A percentile compares a stretch with the other conserved stretches of the same genome.
Conservation (phyloP, 2,888 invertebrate species). For the Pherbina coryleti region DNA sequence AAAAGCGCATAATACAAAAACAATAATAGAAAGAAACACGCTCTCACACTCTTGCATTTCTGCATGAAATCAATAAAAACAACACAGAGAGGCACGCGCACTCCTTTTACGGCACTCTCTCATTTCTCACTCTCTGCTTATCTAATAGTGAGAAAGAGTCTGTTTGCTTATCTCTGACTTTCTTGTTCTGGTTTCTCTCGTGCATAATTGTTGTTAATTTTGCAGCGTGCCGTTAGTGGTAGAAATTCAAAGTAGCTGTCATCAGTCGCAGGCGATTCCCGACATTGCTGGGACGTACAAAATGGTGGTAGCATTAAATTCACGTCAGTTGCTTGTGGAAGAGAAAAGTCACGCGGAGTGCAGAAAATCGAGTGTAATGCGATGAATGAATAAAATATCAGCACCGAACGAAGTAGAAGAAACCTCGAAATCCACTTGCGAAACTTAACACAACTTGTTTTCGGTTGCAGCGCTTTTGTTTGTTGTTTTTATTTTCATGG, state of each 20-base stretch:
- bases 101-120: background rate
- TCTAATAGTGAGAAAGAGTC: constrained; percentile 11
- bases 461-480: constrained; percentile 25
- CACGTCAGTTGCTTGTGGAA: constrained; percentile 33
- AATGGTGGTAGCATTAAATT: constrained; percentile 43
- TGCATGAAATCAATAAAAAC: background rate
- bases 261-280: constrained; percentile 46
- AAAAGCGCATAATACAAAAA: background rate
- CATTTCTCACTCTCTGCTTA: constrained; percentile 13
- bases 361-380: background rate
- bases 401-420: background rate
- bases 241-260: background rate
- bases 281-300: constrained; percentile 45
- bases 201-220: constrained; percentile 25
- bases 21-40: background rate
- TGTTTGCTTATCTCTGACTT: constrained; percentile 6
- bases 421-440: constrained; percentile 8
- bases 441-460: constrained; percentile 10
- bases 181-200: background rate
- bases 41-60: background rate
- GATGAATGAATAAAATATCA: background rate
- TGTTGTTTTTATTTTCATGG: constrained; percentile 27
- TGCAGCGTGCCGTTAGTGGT: constrained; percentile 9
- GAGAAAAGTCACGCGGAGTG: constrained; percentile 46
- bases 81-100: background rate